Evolutionary conservation across 2,888 invertebrate genomes (phyloP).

Genomic region (Drosophila anomelani): DNA sequence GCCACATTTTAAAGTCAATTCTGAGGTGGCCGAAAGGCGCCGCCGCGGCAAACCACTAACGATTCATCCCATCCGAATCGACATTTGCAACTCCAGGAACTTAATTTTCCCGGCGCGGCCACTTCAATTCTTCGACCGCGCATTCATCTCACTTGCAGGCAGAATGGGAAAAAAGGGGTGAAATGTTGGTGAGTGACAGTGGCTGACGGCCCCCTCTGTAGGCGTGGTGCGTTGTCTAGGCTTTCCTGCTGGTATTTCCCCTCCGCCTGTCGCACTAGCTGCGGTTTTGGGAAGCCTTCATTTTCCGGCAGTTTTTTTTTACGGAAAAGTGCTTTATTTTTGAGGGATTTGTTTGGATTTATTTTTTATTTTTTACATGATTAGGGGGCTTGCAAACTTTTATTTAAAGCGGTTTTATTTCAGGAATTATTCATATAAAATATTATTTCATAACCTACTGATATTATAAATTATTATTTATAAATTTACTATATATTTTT

Average conservation of each 20-base stretch:
- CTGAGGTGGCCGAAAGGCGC: slow-evolving; percentile 47
- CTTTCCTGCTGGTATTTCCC: slow-evolving; percentile 12
- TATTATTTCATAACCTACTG: neutral
- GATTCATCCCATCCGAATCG: slow-evolving; percentile 54
- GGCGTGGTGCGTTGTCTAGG: slow-evolving; percentile 42
- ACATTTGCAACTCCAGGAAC: slow-evolving; percentile 18
- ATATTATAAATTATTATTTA: neutral
- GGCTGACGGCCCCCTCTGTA: slow-evolving; percentile 23
- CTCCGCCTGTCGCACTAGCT: slow-evolving; percentile 38
- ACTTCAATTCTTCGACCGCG: slow-evolving; percentile 48
- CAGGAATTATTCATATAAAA: neutral
- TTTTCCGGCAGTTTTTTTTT: slow-evolving; percentile 7
- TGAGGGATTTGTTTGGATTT: neutral
- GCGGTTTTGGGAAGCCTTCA: slow-evolving; percentile 39
- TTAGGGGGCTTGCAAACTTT: neutral
- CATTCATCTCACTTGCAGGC: slow-evolving; percentile 57
- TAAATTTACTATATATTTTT: neutral
- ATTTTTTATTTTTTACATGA: neutral
- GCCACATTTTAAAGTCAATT: slow-evolving; percentile 68
- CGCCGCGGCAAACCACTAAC: slow-evolving; percentile 37
- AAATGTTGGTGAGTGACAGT: slow-evolving; percentile 21
- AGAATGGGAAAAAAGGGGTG: slow-evolving; percentile 1
- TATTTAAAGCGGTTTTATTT: neutral
- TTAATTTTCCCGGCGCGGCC: slow-evolving; percentile 38
- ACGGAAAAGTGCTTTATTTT: slow-evolving; percentile 25